Evolutionary conservation across 1,140 invertebrate species (phyloP), one percentile per base, ranked within the genome.

Genomic region (Acromyrmex heyeri): DNA sequence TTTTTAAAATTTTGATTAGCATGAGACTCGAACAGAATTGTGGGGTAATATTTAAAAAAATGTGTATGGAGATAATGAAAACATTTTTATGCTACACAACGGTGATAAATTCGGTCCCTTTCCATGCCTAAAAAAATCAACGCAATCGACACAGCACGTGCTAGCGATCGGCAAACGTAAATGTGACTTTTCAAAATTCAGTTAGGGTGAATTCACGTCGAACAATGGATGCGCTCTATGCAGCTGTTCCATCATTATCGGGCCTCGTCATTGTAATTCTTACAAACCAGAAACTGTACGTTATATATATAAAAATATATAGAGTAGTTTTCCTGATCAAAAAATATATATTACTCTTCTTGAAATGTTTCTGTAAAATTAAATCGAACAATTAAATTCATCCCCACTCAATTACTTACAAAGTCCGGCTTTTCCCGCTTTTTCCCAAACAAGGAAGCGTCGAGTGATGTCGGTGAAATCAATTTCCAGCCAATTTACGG

Each of bases 171-270:
- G 1, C 78, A 44, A 91, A 89, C 87, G 77, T 88, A 91, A 90
- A 91, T 92, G 91, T 93, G 93, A 94, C 91, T 94, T 93, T 93
- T 91, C 87, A 91, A 94, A 93, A 93, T 92, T 91, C 89, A 87
- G 92, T 89, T 93, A 91, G 93, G 94, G 94, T 94, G 92, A 91
- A 94, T 94, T 93, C 91, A 91, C 83, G 92, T 93, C 91, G 92
- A 92, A 94, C 92, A 91, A 88, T 89, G 86, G 86, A 73, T 75
- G 21, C 67, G 86, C 30, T 34, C 38, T n/a, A 85, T 34, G 92
- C 94, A 95, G 94, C 94, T 95, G 94, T 89, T 79, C 88, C 88
- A 76, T 91, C 92, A 92, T 93, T 93, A 92, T 75, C 86, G 72
- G 62, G 62, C 65, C 59, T 90, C 86, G 88, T 86, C 92, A 93